Evolutionary conservation across 2,113 vertebrate genomes (phyloP), one percentile per base, ranked within the genome.

Genomic region (Marcusenius ussheri): DNA sequence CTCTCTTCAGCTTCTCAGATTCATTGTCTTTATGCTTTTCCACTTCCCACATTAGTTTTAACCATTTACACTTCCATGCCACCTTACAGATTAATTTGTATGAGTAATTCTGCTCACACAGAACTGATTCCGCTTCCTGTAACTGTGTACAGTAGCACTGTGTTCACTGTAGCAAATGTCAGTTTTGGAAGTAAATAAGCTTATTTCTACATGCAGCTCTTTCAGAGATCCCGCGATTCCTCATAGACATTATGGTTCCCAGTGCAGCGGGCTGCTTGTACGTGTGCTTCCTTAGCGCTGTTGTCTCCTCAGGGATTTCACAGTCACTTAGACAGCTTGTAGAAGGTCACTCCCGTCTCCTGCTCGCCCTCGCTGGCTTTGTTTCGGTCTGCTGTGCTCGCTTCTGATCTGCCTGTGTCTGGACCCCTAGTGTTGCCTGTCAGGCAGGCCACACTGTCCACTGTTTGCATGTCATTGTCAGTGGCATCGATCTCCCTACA

Each of bases 311-410:
- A 49, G n/a, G 88, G 53, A 89, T 90, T 90, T 90, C 80, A 89
- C 90, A 86, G 90, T 50, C 80, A 85, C 90, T 90, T 86, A 89
- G 88, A 66, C 80, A 51, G 88, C 90, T 85, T 90, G 88, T 46
- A 19, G 62, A 47, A 88, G 77, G 90, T 90, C 83, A 89, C 83
- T 62, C 45, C 46, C 3, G 31, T 66, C 31, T 83, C 24, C n/a
- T 9, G 50, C 46, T 56, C 35, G 2, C 77, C 10, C 77, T 58
- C 11, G 6, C 77, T 84, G 9, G 35, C 11, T n/a, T 62, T 13
- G 56, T 66, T 88, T 62, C 9, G 24, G 19, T 88, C 31, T 21
- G 51, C 31, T 56, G n/a, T 56, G 74, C 11, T 84, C 5, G 13
- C 47, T 58, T 39, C 51, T 46, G 31, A 77, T 77, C 88, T 51